phyloP scores from a whole-genome alignment of 2,888 invertebrate genomes.

The Cyclophora punctaria region DNA sequence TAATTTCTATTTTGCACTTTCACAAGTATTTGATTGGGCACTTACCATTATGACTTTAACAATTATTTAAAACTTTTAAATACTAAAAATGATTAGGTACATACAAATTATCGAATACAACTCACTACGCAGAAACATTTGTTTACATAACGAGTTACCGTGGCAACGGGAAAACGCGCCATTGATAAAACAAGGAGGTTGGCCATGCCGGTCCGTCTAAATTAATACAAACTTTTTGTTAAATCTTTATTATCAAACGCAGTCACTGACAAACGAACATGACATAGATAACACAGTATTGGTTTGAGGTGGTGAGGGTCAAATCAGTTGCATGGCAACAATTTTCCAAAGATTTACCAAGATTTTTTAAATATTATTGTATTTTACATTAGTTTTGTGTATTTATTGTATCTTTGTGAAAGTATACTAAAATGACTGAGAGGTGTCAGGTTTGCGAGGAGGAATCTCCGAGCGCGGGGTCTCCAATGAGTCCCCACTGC shows the following conservation, averaged over 20 bases:
- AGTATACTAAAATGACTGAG: no score
- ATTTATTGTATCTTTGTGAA: slow-evolving; percentile 1
- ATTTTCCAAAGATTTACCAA: slow-evolving; percentile 2
- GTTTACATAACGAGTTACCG: slow-evolving; percentile 31
- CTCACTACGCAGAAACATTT: slow-evolving; percentile 10
- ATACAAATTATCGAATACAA: no score
- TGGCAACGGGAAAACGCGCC: slow-evolving; percentile 18
- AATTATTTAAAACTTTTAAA: no score
- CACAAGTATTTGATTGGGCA: not conserved
- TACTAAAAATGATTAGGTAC: no score
- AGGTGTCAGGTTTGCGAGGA: slow-evolving; percentile 26
- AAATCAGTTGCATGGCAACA: slow-evolving; percentile 28
- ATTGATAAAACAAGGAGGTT: slow-evolving; percentile 10
- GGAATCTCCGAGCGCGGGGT: slow-evolving; percentile 21
- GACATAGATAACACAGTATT: no score
- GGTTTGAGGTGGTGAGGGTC: no score
- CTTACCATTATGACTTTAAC: slow-evolving; percentile 9
- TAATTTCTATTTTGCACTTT: no score
- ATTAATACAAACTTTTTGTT: not conserved
- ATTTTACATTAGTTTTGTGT: slow-evolving; percentile 12
- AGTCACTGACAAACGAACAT: slow-evolving; percentile 2
- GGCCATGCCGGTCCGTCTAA: not conserved
- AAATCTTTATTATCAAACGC: not conserved
- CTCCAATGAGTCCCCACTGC: slow-evolving; percentile 30
- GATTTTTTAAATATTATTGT: no score